Conservation (phyloP, 92 coral and sea anemone species). For the Porites evermanni region DNA sequence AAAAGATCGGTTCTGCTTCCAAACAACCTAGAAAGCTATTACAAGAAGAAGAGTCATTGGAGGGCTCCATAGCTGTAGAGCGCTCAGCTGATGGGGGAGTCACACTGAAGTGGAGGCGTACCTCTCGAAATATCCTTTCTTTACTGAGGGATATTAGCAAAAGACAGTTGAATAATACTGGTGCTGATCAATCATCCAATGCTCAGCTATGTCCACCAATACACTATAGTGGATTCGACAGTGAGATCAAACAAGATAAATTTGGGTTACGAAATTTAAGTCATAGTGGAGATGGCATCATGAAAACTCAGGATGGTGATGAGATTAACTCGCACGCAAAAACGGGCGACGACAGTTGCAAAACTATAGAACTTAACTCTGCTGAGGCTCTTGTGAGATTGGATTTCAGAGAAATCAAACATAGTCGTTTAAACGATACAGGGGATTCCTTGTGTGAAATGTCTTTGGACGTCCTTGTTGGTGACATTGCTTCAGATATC, state of each 20-base stretch:
- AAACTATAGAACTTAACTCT: background rate
- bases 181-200: background rate
- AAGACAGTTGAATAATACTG: background rate
- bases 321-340: background rate
- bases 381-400: background rate
- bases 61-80: slow-evolving; percentile 27
- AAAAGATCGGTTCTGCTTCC: background rate
- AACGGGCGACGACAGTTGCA: no score
- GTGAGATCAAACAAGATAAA: background rate
- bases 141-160: background rate
- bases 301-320: background rate
- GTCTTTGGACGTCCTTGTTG: background rate
- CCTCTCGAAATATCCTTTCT: background rate
- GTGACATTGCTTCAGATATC: background rate
- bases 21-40: background rate
- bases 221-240: background rate
- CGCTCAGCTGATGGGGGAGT: slow-evolving; percentile 24
- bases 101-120: slow-evolving; percentile 11
- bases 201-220: background rate
- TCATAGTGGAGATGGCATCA: background rate
- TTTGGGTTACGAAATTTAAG: background rate
- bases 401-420: background rate
- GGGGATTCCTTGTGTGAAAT: background rate
- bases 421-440: background rate
- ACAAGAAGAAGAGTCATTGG: slow-evolving; percentile 26